These are phyloP conservation scores for Cephalopterus ornatus DNA, from an alignment of 2,113 vertebrate species.

Conservation along the genomic window DNA sequence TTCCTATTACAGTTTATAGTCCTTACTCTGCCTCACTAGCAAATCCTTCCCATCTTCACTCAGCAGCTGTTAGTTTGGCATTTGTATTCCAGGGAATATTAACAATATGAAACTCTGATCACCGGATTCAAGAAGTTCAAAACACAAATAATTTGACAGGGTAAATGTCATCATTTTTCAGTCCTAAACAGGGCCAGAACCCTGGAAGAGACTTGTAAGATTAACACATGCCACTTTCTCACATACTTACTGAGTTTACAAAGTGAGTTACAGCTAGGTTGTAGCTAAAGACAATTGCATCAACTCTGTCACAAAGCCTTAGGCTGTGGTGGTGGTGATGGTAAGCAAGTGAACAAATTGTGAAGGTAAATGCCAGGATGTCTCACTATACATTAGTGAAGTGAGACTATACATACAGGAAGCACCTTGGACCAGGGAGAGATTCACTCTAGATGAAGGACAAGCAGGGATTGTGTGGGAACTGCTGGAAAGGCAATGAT, in stretches of 20 bases:
- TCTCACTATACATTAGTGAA: accelerated
- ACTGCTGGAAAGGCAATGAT: neutral
- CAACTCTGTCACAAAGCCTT: neutral
- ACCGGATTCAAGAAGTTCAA: neutral
- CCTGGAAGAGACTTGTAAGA: neutral
- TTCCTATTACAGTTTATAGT: neutral
- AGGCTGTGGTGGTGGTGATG: neutral
- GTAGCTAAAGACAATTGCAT: neutral
- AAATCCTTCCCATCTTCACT: neutral
- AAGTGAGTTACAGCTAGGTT: neutral
- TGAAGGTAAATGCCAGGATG: neutral
- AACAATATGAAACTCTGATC: neutral
- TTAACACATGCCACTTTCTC: neutral
- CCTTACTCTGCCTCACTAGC: neutral
- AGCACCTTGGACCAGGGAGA: neutral
- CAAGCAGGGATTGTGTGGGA: neutral
- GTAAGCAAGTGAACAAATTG: neutral
- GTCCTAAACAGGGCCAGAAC: neutral
- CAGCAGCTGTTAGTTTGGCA: neutral
- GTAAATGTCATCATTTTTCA: neutral
- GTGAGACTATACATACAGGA: neutral
- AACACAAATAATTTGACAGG: neutral
- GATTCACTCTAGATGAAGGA: neutral
- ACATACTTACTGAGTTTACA: neutral
- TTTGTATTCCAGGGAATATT: neutral